Conservation (phyloP, 2,888 invertebrate genomes). For the Sericinus montela region DNA sequence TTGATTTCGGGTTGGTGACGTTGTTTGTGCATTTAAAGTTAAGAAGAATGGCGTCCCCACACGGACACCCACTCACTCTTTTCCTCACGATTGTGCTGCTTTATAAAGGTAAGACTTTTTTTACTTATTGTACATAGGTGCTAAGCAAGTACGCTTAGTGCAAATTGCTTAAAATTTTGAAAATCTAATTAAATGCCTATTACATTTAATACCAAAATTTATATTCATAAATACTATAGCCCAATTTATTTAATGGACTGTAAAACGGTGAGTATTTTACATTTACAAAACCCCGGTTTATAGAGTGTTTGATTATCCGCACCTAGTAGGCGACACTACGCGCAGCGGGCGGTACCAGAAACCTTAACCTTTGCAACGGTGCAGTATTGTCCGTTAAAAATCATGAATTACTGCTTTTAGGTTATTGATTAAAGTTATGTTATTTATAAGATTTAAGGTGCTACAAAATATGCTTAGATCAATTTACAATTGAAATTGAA, state of each 20-base stretch:
- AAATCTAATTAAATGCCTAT: too few species aligned
- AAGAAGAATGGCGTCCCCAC: conserved; percentile 40
- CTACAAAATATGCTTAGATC: neutral
- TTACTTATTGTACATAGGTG: too few species aligned
- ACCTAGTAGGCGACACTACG: too few species aligned
- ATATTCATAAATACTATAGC: neutral
- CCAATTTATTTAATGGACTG: conserved; percentile 2
- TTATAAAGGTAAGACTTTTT: conserved; percentile 54
- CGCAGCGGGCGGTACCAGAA: conserved; percentile 9
- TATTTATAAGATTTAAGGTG: neutral
- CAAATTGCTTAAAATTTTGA: too few species aligned
- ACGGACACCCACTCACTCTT: conserved; percentile 37
- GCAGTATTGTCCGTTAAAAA: neutral
- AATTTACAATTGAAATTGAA: too few species aligned
- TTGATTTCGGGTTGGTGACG: neutral
- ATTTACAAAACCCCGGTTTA: neutral
- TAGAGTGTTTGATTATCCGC: too few species aligned
- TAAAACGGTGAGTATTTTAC: neutral
- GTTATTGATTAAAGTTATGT: neutral
- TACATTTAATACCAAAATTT: too few species aligned
- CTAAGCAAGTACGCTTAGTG: too few species aligned
- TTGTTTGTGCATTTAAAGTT: neutral
- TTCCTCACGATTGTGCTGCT: conserved; percentile 47
- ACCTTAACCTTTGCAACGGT: neutral
- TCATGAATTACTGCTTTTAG: neutral